Base-by-base conservation (phyloP, 2,888 invertebrate species). In the Microctonus hyperodae region DNA sequence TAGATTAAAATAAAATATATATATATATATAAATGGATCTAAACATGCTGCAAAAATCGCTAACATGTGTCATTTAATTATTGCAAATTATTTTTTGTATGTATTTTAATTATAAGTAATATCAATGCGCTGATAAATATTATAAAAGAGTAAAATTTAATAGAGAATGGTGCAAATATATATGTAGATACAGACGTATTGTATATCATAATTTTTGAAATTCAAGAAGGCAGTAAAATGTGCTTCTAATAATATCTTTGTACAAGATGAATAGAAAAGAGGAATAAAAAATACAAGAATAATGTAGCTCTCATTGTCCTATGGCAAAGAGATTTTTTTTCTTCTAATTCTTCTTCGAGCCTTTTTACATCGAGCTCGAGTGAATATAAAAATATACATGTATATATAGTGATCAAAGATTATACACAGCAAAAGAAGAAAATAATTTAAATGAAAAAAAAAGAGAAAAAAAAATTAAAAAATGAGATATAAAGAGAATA, bases 161-260 rank as follows among this genome's bases (percentile, higher is more conserved):
- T 5, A 67, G 63, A 68, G 16, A 44, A 16, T 16, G 16, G 44
- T 44, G 44, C 44, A 20, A 44, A 16, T 44, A 44, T 44, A 16
- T 63, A 57, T 53, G 35, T 16, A 55, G 37, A 25, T 56, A 44
- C 16, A 44, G 31, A 33, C 9, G 25, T 37, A 37, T 37, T 37
- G 37, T n/a, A 37, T 50, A 55, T 28, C 31, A 65, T 40, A 33
- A 37, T 22, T 58, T 62, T 59, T 44, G 53, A 65, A 62, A 63
- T 53, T 62, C 59, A 35, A 68, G 70, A 63, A 70, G 58, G 62
- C 50, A 56, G 59, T 40, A 31, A 63, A 50, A 69, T 58, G 16
- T 16, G 9, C 44, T 44, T 7, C 44, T 44, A 44, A 16, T 44
- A 16, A 62, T 62, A 64, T 67, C 60, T 65, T 59, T 55, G 48